Percentiles rank a stretch among this genome's conserved stretches.
These are phyloP conservation scores for Columba guinea DNA, from an alignment of 2,797 vertebrate species.

Conservation along the genomic window DNA sequence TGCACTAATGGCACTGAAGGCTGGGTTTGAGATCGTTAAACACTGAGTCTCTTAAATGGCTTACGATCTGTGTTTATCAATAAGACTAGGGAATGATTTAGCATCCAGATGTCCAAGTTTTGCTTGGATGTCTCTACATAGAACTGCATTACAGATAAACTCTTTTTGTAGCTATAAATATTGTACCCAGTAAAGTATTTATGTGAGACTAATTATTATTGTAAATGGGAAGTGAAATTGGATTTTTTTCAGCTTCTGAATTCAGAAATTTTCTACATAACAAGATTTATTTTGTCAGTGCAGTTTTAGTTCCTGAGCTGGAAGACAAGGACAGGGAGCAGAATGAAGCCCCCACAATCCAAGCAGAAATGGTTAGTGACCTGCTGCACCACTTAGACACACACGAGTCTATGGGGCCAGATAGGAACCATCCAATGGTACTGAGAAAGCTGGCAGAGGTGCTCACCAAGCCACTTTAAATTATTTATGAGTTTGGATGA, in stretches of 20 bases:
- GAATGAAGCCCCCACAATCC: no score
- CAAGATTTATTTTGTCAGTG: background rate
- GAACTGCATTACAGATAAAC: background rate
- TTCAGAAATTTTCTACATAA: background rate
- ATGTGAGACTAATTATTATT: background rate
- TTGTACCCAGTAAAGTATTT: background rate
- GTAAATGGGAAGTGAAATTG: background rate
- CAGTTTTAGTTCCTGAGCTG: background rate
- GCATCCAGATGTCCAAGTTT: background rate
- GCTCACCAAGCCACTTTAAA: no score
- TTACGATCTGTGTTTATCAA: background rate
- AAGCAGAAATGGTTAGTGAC: background rate
- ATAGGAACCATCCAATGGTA: no score
- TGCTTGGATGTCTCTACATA: background rate
- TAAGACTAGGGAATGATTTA: background rate
- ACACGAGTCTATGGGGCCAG: no score
- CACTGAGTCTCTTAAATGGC: background rate
- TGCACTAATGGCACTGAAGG: background rate
- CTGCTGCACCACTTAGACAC: no score
- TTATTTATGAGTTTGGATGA: no score
- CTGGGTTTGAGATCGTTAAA: rapidly evolving
- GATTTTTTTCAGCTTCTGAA: background rate
- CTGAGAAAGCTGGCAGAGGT: no score
- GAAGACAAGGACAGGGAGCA: background rate
- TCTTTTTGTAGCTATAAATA: background rate